Conservation (phyloP, 2,888 invertebrate species). For the Megalurothrips usitatus region DNA sequence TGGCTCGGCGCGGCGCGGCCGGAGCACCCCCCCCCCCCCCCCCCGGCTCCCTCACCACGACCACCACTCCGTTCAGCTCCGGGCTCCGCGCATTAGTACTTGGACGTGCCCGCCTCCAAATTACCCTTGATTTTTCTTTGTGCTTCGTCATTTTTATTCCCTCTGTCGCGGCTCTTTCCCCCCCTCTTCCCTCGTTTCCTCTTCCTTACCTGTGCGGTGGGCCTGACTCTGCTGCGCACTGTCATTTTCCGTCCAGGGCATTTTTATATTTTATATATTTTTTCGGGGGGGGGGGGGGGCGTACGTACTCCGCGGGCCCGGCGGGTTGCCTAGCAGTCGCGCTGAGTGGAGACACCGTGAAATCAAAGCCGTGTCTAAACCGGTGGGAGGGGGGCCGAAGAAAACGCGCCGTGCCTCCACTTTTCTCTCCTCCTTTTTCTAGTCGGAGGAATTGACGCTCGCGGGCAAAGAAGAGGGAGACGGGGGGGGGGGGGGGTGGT, state of each 20-base stretch:
- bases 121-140: conserved; percentile 26
- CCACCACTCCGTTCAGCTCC: background rate
- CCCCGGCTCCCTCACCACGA: background rate
- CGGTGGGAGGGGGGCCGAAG: background rate
- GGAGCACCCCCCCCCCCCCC: background rate
- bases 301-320: no score
- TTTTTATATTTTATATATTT: no score
- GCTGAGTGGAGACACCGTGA: background rate
- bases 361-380: background rate
- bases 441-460: no score
- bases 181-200: background rate
- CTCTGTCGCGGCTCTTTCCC: background rate
- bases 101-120: background rate
- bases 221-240: background rate
- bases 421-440: background rate
- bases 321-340: no score
- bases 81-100: background rate
- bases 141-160: conserved; percentile 15
- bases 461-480: no score
- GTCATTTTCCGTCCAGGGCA: background rate
- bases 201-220: background rate
- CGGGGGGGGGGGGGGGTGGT: no score
- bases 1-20: background rate
- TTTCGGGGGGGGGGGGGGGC: no score
- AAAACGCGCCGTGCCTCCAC: background rate